A percentile compares a stretch with the other conserved stretches of the same genome.
Evolutionary conservation across 2,113 vertebrate genomes (phyloP).

Genomic region (Xiphorhynchus elegans): DNA sequence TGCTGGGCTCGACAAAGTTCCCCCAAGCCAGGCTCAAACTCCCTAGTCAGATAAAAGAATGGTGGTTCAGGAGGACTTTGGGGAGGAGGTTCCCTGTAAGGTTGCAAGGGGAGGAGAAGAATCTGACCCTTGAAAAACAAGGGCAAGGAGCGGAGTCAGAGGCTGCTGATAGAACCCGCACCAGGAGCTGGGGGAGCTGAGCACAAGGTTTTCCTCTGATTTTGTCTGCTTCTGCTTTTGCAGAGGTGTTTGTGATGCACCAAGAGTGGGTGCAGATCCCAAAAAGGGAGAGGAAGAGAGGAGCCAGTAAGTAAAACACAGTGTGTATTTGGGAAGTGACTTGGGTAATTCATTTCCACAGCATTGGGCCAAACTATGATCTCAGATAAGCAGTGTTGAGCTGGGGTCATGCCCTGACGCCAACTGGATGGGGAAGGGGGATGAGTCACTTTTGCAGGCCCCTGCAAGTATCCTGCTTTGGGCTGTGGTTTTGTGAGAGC

Average conservation of each 20-base stretch:
- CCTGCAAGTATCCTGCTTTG: neutral
- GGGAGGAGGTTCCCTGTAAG: neutral
- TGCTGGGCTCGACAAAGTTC: neutral
- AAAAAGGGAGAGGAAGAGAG: neutral
- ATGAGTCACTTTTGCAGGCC: neutral
- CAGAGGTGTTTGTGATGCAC: neutral
- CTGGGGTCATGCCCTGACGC: neutral
- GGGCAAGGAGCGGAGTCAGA: neutral
- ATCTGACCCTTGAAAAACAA: neutral
- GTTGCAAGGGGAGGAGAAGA: neutral
- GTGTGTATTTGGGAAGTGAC: neutral
- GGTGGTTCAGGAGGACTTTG: neutral
- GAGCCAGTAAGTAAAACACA: neutral
- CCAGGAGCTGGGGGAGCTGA: neutral
- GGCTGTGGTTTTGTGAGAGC: neutral
- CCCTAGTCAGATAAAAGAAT: neutral
- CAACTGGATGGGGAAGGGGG: neutral
- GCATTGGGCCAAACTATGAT: fast-evolving
- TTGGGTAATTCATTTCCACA: neutral
- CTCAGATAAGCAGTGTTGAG: neutral
- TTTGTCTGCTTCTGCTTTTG: neutral
- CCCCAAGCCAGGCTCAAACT: neutral
- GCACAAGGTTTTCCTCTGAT: fast-evolving
- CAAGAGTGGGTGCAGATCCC: neutral
- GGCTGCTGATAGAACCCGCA: neutral